Conservation (phyloP, 2,113 vertebrate species). For the Dascyllus trimaculatus region DNA sequence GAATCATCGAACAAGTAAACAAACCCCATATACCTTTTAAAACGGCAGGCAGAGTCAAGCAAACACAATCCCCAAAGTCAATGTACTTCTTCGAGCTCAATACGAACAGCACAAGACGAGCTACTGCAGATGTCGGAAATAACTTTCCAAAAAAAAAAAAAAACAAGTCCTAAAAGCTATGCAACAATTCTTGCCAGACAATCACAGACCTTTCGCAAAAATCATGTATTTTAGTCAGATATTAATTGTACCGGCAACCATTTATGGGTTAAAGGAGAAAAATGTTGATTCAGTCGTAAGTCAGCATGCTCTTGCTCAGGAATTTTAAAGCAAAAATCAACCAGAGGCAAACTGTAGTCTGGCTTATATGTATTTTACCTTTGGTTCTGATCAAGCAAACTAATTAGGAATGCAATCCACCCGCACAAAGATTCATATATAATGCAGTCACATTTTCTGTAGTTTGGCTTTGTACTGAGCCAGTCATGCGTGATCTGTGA, state of each 20-base stretch:
- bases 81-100: not conserved
- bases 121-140: conserved; percentile 12
- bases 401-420: not conserved
- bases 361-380: not conserved
- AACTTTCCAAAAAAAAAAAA: not conserved
- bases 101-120: conserved; percentile 8
- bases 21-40: conserved; percentile 6
- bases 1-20: conserved; percentile 39
- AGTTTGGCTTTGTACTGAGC: conserved; percentile 10
- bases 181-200: not conserved
- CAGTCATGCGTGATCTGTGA: not conserved
- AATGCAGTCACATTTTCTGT: not conserved
- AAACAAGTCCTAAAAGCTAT: conserved; percentile 17
- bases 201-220: not conserved
- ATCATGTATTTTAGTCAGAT: conserved; percentile 4
- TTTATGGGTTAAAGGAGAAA: not conserved
- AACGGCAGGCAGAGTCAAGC: conserved; percentile 29
- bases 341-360: not conserved
- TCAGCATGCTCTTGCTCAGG: not conserved
- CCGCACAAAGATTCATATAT: not conserved
- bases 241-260: not conserved
- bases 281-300: not conserved
- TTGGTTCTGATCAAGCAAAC: conserved; percentile 36
- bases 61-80: conserved; percentile 6
- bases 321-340: conserved; percentile 8